Evolutionary conservation across 2,113 vertebrate genomes (phyloP).

Genomic region (Hydropotes inermis): DNA sequence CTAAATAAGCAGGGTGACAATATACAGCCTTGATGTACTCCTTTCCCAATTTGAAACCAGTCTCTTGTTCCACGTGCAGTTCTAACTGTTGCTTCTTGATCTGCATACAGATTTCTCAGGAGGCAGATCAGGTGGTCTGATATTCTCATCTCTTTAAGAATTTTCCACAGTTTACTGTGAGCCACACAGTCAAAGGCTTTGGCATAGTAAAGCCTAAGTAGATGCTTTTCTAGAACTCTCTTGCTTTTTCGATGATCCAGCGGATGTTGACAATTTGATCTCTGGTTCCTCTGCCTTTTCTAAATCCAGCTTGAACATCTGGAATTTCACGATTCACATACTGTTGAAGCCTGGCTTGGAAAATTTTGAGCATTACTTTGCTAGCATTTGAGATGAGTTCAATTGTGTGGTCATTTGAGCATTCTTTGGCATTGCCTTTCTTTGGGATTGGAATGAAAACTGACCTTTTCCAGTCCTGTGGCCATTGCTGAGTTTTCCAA

Average conservation of each 20-base stretch:
- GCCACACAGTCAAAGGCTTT: neutral
- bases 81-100: neutral
- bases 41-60: neutral
- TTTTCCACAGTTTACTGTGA: neutral
- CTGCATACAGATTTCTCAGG: neutral
- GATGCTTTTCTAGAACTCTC: neutral
- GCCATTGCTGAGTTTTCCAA: neutral
- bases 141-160: neutral
- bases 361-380: neutral
- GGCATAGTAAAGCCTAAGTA: neutral
- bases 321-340: neutral
- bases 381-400: neutral
- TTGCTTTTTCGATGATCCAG: neutral
- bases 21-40: neutral
- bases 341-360: neutral
- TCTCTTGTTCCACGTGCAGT: fast-evolving
- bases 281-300: neutral
- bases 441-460: neutral
- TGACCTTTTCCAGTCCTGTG: neutral
- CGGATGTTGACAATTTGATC: neutral
- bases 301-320: neutral
- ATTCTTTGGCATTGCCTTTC: neutral
- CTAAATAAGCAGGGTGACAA: neutral
- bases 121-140: neutral
- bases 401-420: neutral